Evolutionary conservation across 2,888 invertebrate species (phyloP).

Genomic region (Lasioglossum zephyrum): DNA sequence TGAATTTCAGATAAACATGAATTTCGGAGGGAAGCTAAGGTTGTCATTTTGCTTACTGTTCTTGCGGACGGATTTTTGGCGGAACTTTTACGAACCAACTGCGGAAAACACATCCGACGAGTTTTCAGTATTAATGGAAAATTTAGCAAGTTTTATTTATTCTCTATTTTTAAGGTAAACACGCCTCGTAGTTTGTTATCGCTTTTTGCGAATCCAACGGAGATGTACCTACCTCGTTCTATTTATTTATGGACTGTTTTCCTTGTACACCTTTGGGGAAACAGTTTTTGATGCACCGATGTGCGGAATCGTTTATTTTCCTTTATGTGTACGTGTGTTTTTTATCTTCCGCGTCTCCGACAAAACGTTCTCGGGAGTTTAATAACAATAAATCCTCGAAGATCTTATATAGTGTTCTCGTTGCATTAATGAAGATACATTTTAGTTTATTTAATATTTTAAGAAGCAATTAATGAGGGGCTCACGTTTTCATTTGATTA

Average conservation of each 20-base stretch:
- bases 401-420: background rate
- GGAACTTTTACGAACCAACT: background rate
- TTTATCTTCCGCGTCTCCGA: background rate
- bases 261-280: background rate
- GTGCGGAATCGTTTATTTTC: background rate
- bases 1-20: background rate
- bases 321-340: background rate
- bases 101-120: background rate
- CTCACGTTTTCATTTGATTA: too few relatives aligned
- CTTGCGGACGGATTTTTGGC: background rate
- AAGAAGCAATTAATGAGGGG: background rate
- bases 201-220: background rate
- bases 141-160: background rate
- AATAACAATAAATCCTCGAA: background rate
- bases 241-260: constrained; percentile 11
- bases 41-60: background rate
- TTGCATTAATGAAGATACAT: background rate
- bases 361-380: background rate
- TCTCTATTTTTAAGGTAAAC: background rate
- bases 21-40: background rate
- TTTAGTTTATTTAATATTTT: background rate
- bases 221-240: background rate
- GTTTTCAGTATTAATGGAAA: background rate
- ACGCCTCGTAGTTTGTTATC: background rate
- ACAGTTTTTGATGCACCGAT: background rate